Evolutionary conservation across 2,888 invertebrate species (phyloP).

Genomic region (Drosophila mercatorum): DNA sequence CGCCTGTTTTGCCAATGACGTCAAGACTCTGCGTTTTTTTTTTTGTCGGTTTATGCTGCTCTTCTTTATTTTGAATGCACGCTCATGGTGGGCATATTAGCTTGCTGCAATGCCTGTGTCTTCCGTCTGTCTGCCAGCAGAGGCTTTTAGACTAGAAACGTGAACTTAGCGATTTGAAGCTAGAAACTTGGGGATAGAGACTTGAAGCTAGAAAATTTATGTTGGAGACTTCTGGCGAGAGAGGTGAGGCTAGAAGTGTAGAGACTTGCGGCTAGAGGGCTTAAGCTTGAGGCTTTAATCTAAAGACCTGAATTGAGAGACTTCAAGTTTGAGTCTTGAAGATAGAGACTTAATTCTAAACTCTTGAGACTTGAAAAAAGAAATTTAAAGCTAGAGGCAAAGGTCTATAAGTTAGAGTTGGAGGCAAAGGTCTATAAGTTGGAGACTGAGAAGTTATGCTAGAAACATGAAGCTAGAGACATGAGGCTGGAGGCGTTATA

Average conservation of each 20-base stretch:
- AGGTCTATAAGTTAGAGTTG: too few relatives aligned
- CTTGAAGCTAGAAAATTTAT: too few relatives aligned
- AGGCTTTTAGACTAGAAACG: not conserved
- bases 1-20: slow-evolving; percentile 55
- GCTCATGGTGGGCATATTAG: not conserved
- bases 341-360: too few relatives aligned
- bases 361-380: too few relatives aligned
- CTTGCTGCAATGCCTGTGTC: rapidly evolving
- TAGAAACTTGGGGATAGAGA: not conserved
- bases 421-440: too few relatives aligned
- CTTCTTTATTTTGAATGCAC: slow-evolving; percentile 1
- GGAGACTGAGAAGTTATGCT: not conserved
- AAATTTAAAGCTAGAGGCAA: too few relatives aligned
- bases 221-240: too few relatives aligned
- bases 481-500: not conserved
- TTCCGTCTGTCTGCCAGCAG: not conserved
- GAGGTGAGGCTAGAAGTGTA: not conserved
- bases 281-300: too few relatives aligned
- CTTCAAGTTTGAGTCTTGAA: too few relatives aligned
- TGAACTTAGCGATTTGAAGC: too few relatives aligned
- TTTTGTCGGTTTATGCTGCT: not conserved
- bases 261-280: not conserved
- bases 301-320: not conserved
- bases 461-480: not conserved
- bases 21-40: slow-evolving; percentile 42